A percentile compares a stretch with the other conserved stretches of the same genome.
Conservation (phyloP, 2,888 invertebrate species). For the Nomada ferruginata region DNA sequence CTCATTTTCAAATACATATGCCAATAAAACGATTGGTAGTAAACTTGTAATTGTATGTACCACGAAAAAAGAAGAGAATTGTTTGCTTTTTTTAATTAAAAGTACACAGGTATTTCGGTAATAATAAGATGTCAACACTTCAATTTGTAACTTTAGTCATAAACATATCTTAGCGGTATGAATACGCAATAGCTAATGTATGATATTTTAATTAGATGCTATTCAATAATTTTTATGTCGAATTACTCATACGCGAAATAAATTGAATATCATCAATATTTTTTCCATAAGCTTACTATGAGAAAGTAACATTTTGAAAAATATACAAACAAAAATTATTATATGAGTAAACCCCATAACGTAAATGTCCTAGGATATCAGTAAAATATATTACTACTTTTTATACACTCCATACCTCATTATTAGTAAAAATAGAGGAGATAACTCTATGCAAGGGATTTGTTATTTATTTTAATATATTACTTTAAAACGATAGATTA, state of each 20-base stretch:
- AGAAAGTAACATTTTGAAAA: conserved; percentile 29
- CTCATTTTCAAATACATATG: conserved; percentile 34
- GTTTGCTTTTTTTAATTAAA: conserved; percentile 48
- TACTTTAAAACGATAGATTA: conserved; percentile 66
- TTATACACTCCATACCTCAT: conserved; percentile 52
- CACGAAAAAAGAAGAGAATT: conserved; percentile 17
- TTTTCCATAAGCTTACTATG: conserved; percentile 11
- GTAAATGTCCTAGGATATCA: conserved; percentile 50
- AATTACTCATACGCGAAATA: conserved; percentile 13
- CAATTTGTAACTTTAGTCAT: conserved; percentile 34
- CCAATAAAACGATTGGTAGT: conserved; percentile 40
- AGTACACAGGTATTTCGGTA: conserved; percentile 56
- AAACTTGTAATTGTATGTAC: conserved; percentile 33
- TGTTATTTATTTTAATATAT: conserved; percentile 65
- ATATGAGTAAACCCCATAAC: conserved; percentile 39
- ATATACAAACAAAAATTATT: conserved; percentile 25
- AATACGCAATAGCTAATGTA: conserved; percentile 30
- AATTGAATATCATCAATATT: conserved; percentile 30
- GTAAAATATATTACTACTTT: conserved; percentile 60
- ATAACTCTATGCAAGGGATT: conserved; percentile 57
- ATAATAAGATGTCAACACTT: conserved; percentile 25
- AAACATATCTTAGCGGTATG: conserved; percentile 45
- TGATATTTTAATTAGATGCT: conserved; percentile 39
- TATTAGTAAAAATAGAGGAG: conserved; percentile 70
- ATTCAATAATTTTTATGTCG: conserved; percentile 16